These are phyloP conservation scores for Paramisgurnus dabryanus DNA, from an alignment of 2,113 vertebrate genomes.

Conservation along the genomic window DNA sequence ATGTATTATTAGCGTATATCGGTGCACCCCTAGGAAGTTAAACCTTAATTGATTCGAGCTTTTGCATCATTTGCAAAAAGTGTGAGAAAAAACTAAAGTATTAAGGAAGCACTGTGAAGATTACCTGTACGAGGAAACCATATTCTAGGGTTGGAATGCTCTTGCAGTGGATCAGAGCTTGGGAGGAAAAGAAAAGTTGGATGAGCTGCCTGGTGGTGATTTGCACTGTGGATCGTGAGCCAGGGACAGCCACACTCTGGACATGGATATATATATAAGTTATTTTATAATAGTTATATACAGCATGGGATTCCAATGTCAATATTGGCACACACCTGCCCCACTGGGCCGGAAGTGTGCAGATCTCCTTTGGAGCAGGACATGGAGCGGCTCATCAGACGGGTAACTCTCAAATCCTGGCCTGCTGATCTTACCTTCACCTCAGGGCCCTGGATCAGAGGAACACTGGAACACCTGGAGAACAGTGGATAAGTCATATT, in stretches of 20 bases:
- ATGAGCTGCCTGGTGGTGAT: conserved; percentile 77
- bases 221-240: conserved; percentile 70
- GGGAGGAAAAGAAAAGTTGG: conserved; percentile 70
- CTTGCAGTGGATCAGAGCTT: conserved; percentile 91
- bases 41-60: too few species aligned
- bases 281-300: not conserved
- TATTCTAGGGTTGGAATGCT: conserved; percentile 88
- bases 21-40: not conserved
- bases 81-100: not conserved
- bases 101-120: not conserved
- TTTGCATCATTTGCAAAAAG: not conserved
- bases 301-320: not conserved
- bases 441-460: conserved; percentile 92
- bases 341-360: conserved; percentile 87
- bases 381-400: conserved; percentile 94
- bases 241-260: conserved; percentile 71
- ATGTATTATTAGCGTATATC: too few species aligned
- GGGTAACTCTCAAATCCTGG: conserved; percentile 89
- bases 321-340: conserved; percentile 77
- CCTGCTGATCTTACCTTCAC: conserved; percentile 91
- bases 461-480: conserved; percentile 93
- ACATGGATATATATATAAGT: too few species aligned
- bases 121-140: conserved; percentile 93
- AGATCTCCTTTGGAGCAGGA: conserved; percentile 96
- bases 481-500: not conserved